These are phyloP conservation scores for Caenorhabditis sp. DNA, from an alignment of 2,888 invertebrate species.

Conservation along the genomic window DNA sequence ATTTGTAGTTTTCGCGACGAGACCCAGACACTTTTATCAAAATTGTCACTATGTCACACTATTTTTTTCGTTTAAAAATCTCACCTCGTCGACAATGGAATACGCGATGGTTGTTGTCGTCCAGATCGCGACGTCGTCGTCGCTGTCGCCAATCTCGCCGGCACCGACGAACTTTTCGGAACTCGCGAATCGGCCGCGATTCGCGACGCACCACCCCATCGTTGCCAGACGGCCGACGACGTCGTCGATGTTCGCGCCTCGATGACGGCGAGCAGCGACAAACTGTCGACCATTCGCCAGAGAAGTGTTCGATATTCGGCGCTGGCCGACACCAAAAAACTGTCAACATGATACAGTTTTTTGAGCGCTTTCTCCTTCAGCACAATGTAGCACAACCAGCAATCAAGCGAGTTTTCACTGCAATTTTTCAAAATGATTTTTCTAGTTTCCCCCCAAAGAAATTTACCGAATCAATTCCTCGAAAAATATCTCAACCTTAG, in stretches of 20 bases:
- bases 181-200: slow-evolving; percentile 66
- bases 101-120: slow-evolving; percentile 28
- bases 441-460: background rate
- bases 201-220: slow-evolving; percentile 46
- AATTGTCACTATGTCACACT: too few species aligned
- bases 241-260: slow-evolving; percentile 3
- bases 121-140: too few species aligned
- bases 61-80: too few species aligned
- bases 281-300: slow-evolving; percentile 80
- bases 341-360: slow-evolving; percentile 81
- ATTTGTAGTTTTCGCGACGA: too few species aligned
- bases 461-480: slow-evolving; percentile 58
- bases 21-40: too few species aligned
- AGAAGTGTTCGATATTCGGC: slow-evolving; percentile 76
- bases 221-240: slow-evolving; percentile 43
- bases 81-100: slow-evolving; percentile 45
- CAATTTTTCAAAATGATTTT: background rate
- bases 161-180: slow-evolving; percentile 69
- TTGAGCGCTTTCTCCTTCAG: slow-evolving; percentile 80
- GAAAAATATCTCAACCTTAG: slow-evolving; percentile 63
- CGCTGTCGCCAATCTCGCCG: slow-evolving; percentile 51
- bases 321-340: slow-evolving; percentile 79
- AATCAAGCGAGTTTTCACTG: slow-evolving; percentile 75
- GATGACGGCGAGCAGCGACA: slow-evolving; percentile 79
- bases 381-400: slow-evolving; percentile 86